Base-by-base conservation (phyloP, 2,888 invertebrate species). In the Pseudococcus jackbeardsleyi region DNA sequence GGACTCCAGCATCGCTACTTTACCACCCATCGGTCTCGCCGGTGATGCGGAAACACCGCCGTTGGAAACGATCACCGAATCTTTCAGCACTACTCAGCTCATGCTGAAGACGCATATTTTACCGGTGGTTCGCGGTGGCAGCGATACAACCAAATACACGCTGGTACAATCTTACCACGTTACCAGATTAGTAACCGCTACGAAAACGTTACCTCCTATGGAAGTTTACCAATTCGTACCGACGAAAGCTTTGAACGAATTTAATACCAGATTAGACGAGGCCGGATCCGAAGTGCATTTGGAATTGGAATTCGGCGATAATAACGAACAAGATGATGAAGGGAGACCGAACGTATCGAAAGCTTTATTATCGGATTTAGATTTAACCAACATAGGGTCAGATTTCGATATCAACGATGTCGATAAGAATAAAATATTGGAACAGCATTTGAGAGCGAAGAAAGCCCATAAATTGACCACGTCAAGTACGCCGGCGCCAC, bases 131-230 rank as follows among this genome's bases (percentile, higher is more conserved):
- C 94, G 94, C 89, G 94, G 94, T 89, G 94, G 94, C 19, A 94
- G 94, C 89, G 94, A 96, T 90, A 96, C 96, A 0, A 94, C 94
- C 86, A 95, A 94, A 89, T 92, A 96, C 90, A 97, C 98, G 0
- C 93, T 98, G 85, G 95, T 97, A 3, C 98, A 98, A 92, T 97
- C 97, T 0, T 98, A 97, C 92, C 94, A 96, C 91, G 93, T 97
- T 33, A 96, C 97, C 0, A 93, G 97, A 91, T 92, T 97, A 88
- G 97, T 98, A 15, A 97, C 97, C 0, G 97, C 97, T 0, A 97
- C 96, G 1, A 97, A 97, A 91, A 98, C 97, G 0, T 91, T 97
- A 82, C 97, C 97, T 8, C 97, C 97, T 0, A 94, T 96, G 94
- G 96, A 96, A 91, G 95, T 94, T 89, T 96, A 95, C 92, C 96